Evolutionary conservation across 2,888 invertebrate genomes (phyloP).

Genomic region (Caenorhabditis japonica): DNA sequence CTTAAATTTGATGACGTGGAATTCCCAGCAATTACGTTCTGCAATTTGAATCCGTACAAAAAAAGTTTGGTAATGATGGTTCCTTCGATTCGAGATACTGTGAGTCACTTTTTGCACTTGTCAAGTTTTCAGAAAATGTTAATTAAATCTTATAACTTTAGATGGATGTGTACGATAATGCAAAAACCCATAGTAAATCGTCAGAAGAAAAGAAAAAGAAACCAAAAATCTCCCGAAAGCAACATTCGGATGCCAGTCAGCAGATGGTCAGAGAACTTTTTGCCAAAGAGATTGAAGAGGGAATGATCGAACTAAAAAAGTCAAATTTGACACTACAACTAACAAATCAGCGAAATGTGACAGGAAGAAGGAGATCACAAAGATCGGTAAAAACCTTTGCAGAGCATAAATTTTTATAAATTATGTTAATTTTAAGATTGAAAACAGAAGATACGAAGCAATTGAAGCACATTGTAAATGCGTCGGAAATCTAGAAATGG

Average conservation of each 20-base stretch:
- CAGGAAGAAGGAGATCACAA: conserved; percentile 50
- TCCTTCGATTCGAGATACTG: conserved; percentile 67
- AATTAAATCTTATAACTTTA: conserved; percentile 28
- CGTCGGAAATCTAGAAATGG: conserved; percentile 67
- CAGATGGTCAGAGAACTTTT: conserved; percentile 60
- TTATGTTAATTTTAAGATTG: conserved; percentile 21
- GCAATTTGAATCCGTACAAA: conserved; percentile 69
- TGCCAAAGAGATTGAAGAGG: conserved; percentile 63
- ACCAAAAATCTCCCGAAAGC: conserved; percentile 60
- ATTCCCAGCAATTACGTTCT: conserved; percentile 69
- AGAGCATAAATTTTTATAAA: neutral
- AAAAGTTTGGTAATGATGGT: conserved; percentile 67
- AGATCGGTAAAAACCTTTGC: conserved; percentile 18
- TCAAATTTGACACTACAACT: conserved; percentile 27
- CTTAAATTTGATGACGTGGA: conserved; percentile 70
- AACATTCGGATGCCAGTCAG: conserved; percentile 54
- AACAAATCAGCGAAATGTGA: conserved; percentile 8
- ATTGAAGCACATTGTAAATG: conserved; percentile 71
- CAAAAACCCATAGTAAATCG: conserved; percentile 63
- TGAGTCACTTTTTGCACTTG: conserved; percentile 22
- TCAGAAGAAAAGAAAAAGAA: conserved; percentile 60
- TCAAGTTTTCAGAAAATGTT: neutral
- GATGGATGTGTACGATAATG: conserved; percentile 72
- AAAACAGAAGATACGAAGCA: conserved; percentile 59
- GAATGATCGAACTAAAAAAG: conserved; percentile 52